Base-by-base conservation (phyloP, 1,140 invertebrate species). In the Euura lappo region DNA sequence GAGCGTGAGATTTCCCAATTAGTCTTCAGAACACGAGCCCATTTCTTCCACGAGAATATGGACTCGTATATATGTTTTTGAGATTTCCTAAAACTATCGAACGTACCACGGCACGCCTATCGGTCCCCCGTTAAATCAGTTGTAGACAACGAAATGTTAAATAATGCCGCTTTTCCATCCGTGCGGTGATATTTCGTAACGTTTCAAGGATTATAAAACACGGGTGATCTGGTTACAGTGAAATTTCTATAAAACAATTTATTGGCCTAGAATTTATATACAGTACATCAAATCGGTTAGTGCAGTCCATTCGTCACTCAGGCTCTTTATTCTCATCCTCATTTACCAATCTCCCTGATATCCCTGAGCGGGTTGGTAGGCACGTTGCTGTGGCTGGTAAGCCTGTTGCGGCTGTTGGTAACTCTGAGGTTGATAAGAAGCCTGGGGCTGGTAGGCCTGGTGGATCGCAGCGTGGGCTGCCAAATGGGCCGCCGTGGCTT, bases 221-320 rank as follows among this genome's bases (percentile, higher is more conserved):
- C 28, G 28, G 28, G 28, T 28, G 28, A 28, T 28, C 28, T 28
- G 28, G 28, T 28, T 28, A 28, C 28, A 28, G 28, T 28, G 28
- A 28, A 13, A 28, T 60, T 60, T 60, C 8, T 60, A 76, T 73
- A 84, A 82, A 86, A 81, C 77, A 86, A 86, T 87, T 87, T 88
- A 88, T 88, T 88, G 79, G 79, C 80, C 85, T 86, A 88, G 80
- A 8, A 84, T 78, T 28, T 87, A 88, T 87, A 76, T 87, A 88
- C 85, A 88, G 75, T 60, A n/a, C 28, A 10, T 47, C 69, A 8
- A 68, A 4, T 68, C 66, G 71, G 72, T 4, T 44, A 43, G 68
- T 77, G 66, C 44, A 75, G 69, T 73, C 75, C 71, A 81, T 60
- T 60, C 51, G 3, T 60, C 51, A 60, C 51, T 60, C 51, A 28